Base-by-base conservation (phyloP, 2,113 vertebrate species). In the Anas platyrhynchos region DNA sequence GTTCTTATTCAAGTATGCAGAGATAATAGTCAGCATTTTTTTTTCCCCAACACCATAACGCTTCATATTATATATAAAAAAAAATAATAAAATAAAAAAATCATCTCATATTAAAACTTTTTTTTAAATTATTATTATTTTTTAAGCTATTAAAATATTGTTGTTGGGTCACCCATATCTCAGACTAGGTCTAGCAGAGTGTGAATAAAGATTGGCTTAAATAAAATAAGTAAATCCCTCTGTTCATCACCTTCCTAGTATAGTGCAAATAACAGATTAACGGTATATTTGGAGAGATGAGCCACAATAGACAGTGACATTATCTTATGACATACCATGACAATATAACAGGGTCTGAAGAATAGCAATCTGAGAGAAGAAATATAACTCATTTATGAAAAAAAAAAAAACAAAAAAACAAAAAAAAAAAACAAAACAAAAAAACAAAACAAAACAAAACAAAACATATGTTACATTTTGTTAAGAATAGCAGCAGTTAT, bases 231-330 rank as follows among this genome's bases (percentile, higher is more conserved):
- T 63, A 83, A 84, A 46, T 80, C 6, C 61, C 20, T 78, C 65
- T 83, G 27, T 54, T 92, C 52, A 84, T 74, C 3, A 72, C 79
- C 72, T 83, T 61, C 20, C 23, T 72, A 65, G 6, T 78, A 56
- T 14, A 79, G 38, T 41, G 61, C 71, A 92, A 92, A 71, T 72
- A 91, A 68, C 82, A 80, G 43, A 92, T 78, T 84, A 93, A 63
- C 9, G 0, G 54, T 68, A 7, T 75, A 65, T 79, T 78, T 92
- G 34, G 15, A 73, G 54, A 76, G 43, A 86, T 34, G 34, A 91
- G 27, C 38, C 32, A 22, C 32, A 54, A 58, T 48, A 89, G 73
- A 82, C 7, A 44, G 65, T 81, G 38, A 76, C 83, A 66, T 80
- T 61, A 11, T 74, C 54, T 29, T 72, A 61, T 89, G 77, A 50